phyloP scores from a whole-genome alignment of 2,888 invertebrate genomes.

The Rhogogaster chlorosoma region DNA sequence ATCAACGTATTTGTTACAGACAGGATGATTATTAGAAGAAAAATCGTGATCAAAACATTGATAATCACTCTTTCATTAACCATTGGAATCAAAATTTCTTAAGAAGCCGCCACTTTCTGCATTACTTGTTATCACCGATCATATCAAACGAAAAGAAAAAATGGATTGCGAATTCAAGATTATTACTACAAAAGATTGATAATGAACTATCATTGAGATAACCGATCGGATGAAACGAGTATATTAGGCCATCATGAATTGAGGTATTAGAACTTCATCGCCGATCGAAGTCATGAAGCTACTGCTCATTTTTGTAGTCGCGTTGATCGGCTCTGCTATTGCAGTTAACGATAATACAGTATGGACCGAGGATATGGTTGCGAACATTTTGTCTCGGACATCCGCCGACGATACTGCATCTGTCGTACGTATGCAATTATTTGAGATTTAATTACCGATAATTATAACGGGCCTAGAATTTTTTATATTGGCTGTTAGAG shows the following conservation, averaged over 20 bases:
- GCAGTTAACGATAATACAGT: neutral
- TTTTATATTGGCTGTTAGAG: neutral
- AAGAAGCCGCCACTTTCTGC: neutral
- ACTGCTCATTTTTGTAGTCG: neutral
- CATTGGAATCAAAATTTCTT: neutral
- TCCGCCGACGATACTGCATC: neutral
- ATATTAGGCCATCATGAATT: neutral
- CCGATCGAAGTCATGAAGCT: neutral
- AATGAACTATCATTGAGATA: neutral
- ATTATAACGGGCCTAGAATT: neutral
- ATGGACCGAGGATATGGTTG: conserved; percentile 12
- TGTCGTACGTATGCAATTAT: neutral
- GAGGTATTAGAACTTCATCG: neutral
- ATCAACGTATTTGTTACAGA: neutral
- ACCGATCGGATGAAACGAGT: neutral
- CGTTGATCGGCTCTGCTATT: conserved; percentile 13
- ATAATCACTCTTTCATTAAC: neutral
- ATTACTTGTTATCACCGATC: neutral
- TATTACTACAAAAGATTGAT: neutral
- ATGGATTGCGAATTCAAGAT: neutral
- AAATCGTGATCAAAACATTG: neutral
- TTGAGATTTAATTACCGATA: neutral
- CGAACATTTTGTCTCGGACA: neutral
- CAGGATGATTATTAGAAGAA: neutral
- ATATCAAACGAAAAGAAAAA: neutral